phyloP scores from a whole-genome alignment of 2,113 vertebrate genomes.

The Puma concolor region DNA sequence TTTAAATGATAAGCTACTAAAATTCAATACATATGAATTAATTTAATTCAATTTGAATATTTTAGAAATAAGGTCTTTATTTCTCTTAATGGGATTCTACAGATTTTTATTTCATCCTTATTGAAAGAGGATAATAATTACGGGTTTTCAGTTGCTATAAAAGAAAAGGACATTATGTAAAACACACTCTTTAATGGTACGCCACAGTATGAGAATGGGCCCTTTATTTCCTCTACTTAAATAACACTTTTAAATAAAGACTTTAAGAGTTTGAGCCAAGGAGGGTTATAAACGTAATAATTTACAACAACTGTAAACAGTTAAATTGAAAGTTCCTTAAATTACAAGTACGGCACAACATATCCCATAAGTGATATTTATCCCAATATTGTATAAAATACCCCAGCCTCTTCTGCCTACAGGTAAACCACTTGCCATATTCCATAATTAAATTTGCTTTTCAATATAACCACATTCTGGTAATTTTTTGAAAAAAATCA shows the following conservation, averaged over 20 bases:
- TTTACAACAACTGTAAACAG: conserved; percentile 11
- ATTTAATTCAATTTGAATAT: neutral
- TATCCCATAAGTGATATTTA: neutral
- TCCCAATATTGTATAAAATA: neutral
- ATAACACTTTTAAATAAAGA: conserved; percentile 21
- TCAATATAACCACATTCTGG: neutral
- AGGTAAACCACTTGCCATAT: neutral
- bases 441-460: neutral
- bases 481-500: neutral
- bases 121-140: neutral
- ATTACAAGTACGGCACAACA: neutral
- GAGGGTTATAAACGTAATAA: neutral
- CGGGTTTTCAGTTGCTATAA: neutral
- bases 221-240: neutral
- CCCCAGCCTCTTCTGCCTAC: neutral
- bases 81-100: neutral
- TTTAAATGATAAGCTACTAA: neutral
- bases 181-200: neutral
- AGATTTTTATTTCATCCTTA: neutral
- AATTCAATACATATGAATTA: neutral
- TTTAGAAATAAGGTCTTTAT: conserved; percentile 40
- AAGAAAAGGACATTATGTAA: neutral
- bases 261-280: conserved; percentile 14
- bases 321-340: neutral
- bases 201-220: neutral